phyloP scores from a whole-genome alignment of 2,888 invertebrate genomes.

The Leptopilina myrica region DNA sequence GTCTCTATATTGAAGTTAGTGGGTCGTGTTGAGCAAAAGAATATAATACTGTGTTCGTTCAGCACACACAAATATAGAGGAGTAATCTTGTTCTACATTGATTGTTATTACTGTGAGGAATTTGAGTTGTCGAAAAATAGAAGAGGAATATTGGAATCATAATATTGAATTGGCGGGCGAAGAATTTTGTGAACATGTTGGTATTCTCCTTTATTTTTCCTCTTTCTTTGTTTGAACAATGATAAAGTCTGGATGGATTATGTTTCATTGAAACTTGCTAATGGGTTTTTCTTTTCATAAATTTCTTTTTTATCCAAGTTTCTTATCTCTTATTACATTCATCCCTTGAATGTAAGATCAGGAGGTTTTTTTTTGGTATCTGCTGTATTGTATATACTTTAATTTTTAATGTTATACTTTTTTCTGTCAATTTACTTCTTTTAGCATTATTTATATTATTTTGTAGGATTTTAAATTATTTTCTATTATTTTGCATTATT shows the following conservation, averaged over 20 bases:
- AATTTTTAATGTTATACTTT: no score
- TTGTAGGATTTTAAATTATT: no score
- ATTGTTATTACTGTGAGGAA: neutral
- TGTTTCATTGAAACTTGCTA: slow-evolving; percentile 10
- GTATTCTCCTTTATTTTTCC: neutral
- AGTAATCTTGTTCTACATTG: slow-evolving; percentile 6
- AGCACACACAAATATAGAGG: neutral
- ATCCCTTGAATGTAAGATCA: no score
- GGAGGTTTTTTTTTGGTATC: no score
- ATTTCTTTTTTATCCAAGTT: no score
- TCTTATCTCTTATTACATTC: neutral
- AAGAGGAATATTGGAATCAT: neutral
- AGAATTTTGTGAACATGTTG: neutral
- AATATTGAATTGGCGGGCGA: neutral
- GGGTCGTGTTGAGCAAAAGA: no score
- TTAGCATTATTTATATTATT: no score
- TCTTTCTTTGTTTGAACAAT: neutral
- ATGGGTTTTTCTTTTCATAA: neutral
- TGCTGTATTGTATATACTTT: no score
- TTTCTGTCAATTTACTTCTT: no score
- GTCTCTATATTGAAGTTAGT: neutral
- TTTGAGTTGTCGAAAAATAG: neutral
- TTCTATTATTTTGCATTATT: no score
- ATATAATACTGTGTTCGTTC: no score
- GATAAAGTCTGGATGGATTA: slow-evolving; percentile 8